A percentile compares a stretch with the other conserved stretches of the same genome.
Evolutionary conservation across 2,888 invertebrate species (phyloP).

Genomic region (Dicycla oo): DNA sequence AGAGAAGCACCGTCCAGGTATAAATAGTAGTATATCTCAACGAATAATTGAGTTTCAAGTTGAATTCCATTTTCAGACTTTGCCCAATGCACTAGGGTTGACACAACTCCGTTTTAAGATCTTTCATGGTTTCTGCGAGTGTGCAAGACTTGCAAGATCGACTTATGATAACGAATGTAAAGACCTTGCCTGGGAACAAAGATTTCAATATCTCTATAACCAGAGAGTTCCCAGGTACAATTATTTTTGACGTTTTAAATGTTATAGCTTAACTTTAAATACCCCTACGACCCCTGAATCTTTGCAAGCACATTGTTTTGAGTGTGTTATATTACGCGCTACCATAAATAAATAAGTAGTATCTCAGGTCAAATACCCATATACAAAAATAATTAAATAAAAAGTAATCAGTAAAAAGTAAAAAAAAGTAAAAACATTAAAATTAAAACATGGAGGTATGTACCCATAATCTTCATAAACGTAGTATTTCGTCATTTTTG

Average conservation of each 20-base stretch:
- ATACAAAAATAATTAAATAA: too few relatives aligned
- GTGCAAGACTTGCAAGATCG: too few relatives aligned
- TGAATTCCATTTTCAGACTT: slow-evolving; percentile 66
- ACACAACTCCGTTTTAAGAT: not conserved
- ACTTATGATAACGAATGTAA: not conserved
- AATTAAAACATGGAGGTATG: too few relatives aligned
- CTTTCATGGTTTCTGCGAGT: not conserved
- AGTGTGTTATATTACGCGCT: not conserved
- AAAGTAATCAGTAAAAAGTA: too few relatives aligned
- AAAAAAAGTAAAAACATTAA: too few relatives aligned
- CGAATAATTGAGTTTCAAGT: slow-evolving; percentile 67
- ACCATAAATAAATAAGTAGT: too few relatives aligned
- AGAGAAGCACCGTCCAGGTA: slow-evolving; percentile 40
- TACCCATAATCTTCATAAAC: too few relatives aligned
- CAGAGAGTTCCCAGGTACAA: not conserved
- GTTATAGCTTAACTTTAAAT: not conserved
- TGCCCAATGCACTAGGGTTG: slow-evolving; percentile 62
- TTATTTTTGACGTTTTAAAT: not conserved
- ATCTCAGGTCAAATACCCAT: too few relatives aligned
- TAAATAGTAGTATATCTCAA: slow-evolving; percentile 56
- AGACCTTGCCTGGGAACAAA: not conserved
- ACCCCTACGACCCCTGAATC: not conserved
- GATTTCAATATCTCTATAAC: not conserved
- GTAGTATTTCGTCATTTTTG: too few relatives aligned
- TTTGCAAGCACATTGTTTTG: not conserved